Percentiles rank a stretch among this genome's conserved stretches.
Conservation (phyloP, 2,113 vertebrate genomes). For the Ranitomeya imitator region DNA sequence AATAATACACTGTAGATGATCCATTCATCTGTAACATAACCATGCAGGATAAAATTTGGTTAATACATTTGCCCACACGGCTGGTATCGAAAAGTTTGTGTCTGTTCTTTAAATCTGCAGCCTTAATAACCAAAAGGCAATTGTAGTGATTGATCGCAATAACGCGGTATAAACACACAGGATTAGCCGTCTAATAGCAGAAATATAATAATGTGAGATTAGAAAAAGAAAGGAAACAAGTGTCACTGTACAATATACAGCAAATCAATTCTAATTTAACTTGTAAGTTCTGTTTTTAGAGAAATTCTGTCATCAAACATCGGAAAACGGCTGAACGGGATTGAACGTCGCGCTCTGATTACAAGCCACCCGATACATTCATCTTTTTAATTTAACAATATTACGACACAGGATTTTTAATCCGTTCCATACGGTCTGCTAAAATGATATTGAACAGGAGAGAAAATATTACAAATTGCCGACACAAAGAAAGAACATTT, state of each 20-base stretch:
- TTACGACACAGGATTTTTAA: slow-evolving; percentile 21
- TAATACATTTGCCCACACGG: not conserved
- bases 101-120: not conserved
- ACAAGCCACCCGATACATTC: slow-evolving; percentile 44
- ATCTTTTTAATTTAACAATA: slow-evolving; percentile 48
- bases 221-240: slow-evolving; percentile 32
- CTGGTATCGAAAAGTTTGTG: not conserved
- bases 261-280: slow-evolving; percentile 54
- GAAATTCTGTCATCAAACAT: slow-evolving; percentile 24
- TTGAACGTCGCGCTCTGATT: slow-evolving; percentile 27
- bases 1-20: too few species aligned
- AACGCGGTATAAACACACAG: slow-evolving; percentile 17
- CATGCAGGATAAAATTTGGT: not conserved
- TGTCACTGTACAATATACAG: slow-evolving; percentile 41
- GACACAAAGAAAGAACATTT: slow-evolving; percentile 26
- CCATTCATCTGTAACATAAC: too few species aligned
- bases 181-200: slow-evolving; percentile 7
- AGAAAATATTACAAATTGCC: slow-evolving; percentile 38
- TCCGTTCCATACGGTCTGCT: slow-evolving; percentile 8
- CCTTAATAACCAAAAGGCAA: not conserved
- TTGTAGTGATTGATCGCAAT: slow-evolving; percentile 33
- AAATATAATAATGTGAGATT: slow-evolving; percentile 34
- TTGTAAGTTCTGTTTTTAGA: slow-evolving; percentile 43
- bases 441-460: slow-evolving; percentile 21
- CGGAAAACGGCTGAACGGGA: not conserved